Percentiles rank a stretch among this genome's conserved stretches.
phyloP scores from a whole-genome alignment of 2,113 vertebrate species.

The Centropus unirufus region DNA sequence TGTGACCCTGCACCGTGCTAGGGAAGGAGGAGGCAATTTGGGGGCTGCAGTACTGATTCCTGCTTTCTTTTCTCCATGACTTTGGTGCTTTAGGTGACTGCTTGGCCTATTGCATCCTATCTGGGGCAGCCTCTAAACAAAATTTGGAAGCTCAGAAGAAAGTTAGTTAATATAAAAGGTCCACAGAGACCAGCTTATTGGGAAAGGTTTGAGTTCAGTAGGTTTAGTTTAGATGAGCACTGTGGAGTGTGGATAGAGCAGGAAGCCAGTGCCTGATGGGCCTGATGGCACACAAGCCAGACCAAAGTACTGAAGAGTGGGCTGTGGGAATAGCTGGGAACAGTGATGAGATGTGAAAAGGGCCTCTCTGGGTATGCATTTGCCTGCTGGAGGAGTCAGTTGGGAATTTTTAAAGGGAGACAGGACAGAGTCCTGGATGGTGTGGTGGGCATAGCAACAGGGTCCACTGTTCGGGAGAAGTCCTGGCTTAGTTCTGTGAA shows the following conservation, averaged over 20 bases:
- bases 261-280: neutral
- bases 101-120: neutral
- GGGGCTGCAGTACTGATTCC: neutral
- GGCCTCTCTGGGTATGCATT: neutral
- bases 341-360: neutral
- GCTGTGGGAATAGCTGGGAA: neutral
- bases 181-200: neutral
- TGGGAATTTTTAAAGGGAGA: neutral
- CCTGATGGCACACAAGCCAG: neutral
- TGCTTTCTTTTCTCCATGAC: neutral
- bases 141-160: neutral
- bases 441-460: too few species aligned
- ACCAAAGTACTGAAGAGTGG: neutral
- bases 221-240: neutral
- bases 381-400: neutral
- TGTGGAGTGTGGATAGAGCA: neutral
- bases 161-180: neutral
- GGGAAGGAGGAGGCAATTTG: neutral
- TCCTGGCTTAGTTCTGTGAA: neutral
- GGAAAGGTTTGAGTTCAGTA: neutral
- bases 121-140: neutral
- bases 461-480: accelerated
- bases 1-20: neutral
- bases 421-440: neutral
- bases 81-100: neutral